These are phyloP conservation scores for Ctenochaetus hawaiiensis DNA, from an alignment of 2,797 vertebrate genomes.

Conservation along the genomic window DNA sequence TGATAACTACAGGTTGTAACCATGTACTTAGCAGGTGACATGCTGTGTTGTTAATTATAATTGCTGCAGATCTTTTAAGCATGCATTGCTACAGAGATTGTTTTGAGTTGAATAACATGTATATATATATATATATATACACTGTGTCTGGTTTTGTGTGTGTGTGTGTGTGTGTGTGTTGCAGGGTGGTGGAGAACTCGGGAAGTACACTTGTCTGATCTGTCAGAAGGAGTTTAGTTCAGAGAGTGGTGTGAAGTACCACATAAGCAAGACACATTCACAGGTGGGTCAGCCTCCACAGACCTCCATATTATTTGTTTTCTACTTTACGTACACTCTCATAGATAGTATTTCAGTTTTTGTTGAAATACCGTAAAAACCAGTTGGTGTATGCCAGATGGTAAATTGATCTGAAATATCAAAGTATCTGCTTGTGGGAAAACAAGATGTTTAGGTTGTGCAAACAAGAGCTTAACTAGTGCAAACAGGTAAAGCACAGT, in stretches of 20 bases:
- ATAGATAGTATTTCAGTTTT: not conserved
- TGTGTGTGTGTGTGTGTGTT: constrained; percentile 52
- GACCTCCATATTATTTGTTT: no score
- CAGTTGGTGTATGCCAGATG: not conserved
- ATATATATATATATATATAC: not conserved
- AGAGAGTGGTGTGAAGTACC: constrained; percentile 98
- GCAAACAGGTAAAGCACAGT: not conserved
- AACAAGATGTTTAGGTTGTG: not conserved
- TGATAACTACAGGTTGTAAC: no score
- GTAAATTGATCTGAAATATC: not conserved
- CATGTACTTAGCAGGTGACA: no score
- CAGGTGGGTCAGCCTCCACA: constrained; percentile 86
- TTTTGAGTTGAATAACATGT: not conserved
- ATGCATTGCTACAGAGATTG: not conserved
- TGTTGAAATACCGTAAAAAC: not conserved
- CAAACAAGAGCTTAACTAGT: constrained; percentile 1
- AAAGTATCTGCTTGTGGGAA: not conserved
- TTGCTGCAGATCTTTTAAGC: no score
- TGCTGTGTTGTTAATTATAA: no score
- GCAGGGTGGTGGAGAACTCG: constrained; percentile 92
- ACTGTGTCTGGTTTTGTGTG: not conserved
- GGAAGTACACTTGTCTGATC: constrained; percentile 95
- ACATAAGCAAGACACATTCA: constrained; percentile 96
- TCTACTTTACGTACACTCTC: not conserved
- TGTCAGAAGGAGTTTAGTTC: constrained; percentile 99